Evolutionary conservation across 2,888 invertebrate genomes (phyloP), one percentile per base, ranked within the genome.

Genomic region (Lepidocyrtinus sp.): DNA sequence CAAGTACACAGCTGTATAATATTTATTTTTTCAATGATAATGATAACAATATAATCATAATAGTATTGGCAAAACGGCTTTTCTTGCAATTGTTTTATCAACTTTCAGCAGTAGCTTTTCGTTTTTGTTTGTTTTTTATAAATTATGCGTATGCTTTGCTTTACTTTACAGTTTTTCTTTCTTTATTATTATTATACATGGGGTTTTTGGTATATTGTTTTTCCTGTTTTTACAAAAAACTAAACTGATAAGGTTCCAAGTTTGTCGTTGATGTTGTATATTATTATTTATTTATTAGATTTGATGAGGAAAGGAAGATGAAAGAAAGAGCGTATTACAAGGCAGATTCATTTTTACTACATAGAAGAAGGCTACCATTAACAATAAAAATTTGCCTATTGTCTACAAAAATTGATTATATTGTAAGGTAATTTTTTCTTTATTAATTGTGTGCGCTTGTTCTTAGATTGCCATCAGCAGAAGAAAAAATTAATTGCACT

Each of bases 391-490:
- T 36, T 36, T 36, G 36, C 36, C 36, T 36, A 36, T n/a, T n/a
- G n/a, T 36, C 36, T 36, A 36, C 36, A 36, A 36, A 36, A 36
- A 36, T n/a, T 36, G 36, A 36, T 36, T 36, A 36, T 36, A 36
- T 65, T 65, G 22, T 65, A 65, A 26, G 21, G 1, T 12, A 65
- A n/a, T 5, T 27, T 65, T 36, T 25, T 59, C 59, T 59, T 64
- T 64, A 61, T 50, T 50, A 71, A 65, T 15, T 67, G 64, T 77
- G 76, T 71, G 76, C 71, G 71, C 71, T 62, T 65, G 61, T 45
- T 55, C 64, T 62, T 71, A 71, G 71, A 71, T 77, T 77, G 76
- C 76, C 76, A 77, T 71, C 76, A 77, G 76, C 36, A 36, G 36
- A 36, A 36, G 36, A 36, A 36, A 36, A 36, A 36, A 36, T 36